Evolutionary conservation across 2,888 invertebrate genomes (phyloP).

Genomic region (Polydrusus pterygomalis): DNA sequence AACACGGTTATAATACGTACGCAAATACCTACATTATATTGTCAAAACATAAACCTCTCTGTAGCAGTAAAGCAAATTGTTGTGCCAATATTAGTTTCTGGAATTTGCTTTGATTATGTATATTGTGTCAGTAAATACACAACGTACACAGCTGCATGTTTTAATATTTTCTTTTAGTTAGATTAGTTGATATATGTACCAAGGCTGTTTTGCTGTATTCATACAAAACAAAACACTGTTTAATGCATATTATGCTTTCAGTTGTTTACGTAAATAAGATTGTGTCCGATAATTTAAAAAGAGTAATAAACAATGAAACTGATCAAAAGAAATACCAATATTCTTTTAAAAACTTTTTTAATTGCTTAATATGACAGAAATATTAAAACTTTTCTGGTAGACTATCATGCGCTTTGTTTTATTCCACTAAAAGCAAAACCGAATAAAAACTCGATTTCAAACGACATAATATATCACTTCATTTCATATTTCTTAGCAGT

Average conservation of each 20-base stretch:
- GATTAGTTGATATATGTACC: not conserved
- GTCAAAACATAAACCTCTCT: not conserved
- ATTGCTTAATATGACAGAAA: not conserved
- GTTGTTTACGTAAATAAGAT: too few relatives aligned
- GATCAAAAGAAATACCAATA: too few relatives aligned
- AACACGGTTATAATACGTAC: not conserved
- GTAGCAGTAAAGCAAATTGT: constrained; percentile 2
- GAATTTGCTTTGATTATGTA: not conserved
- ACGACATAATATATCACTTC: constrained; percentile 9
- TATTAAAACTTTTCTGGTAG: not conserved
- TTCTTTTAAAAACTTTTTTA: too few relatives aligned
- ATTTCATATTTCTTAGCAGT: constrained; percentile 17
- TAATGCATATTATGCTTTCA: too few relatives aligned
- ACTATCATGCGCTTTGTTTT: not conserved
- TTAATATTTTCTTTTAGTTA: not conserved
- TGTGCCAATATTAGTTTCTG: not conserved
- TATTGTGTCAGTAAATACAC: constrained; percentile 1
- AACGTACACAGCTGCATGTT: constrained; percentile 5
- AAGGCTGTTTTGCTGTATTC: not conserved
- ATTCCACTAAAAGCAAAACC: constrained; percentile 3
- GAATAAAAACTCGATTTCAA: constrained; percentile 4
- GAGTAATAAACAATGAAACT: too few relatives aligned
- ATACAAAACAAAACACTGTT: not conserved
- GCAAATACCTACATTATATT: constrained; percentile 2
- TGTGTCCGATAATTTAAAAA: too few relatives aligned